Percentiles rank a stretch among this genome's conserved stretches.
phyloP scores from a whole-genome alignment of 1,140 invertebrate species.

The Ceratina japonica region DNA sequence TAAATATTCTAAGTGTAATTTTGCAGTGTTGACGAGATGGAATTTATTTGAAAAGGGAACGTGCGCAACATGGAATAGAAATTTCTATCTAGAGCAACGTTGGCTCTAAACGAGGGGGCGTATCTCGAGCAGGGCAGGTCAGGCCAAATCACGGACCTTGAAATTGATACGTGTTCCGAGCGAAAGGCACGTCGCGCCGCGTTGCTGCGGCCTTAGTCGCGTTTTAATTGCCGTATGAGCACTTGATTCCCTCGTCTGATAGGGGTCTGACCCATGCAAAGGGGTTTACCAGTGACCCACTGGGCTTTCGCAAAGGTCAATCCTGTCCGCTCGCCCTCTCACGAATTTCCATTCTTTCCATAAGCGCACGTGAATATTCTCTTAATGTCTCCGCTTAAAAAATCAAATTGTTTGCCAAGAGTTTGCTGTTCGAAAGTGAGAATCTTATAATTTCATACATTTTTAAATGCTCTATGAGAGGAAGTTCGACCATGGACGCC shows the following conservation, averaged over 20 bases:
- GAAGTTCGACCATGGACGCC: conserved; percentile 22
- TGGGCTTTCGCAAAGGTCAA: conserved; percentile 59
- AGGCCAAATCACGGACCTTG: neutral
- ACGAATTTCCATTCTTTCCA: conserved; percentile 43
- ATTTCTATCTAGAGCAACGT: neutral
- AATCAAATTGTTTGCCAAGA: too few species aligned
- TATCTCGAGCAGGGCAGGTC: neutral
- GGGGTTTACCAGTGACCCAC: conserved; percentile 62
- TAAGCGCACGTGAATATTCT: neutral
- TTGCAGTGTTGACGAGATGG: too few species aligned
- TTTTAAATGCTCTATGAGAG: neutral
- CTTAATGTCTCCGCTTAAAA: neutral
- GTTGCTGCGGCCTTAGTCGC: conserved; percentile 28
- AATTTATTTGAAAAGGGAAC: too few species aligned
- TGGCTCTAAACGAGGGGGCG: neutral
- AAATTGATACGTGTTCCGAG: conserved; percentile 23
- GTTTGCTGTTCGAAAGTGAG: too few species aligned
- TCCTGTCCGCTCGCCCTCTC: conserved; percentile 34
- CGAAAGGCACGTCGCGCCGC: conserved; percentile 8
- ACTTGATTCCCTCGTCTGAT: conserved; percentile 58
- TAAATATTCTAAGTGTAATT: too few species aligned
- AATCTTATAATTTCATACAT: too few species aligned
- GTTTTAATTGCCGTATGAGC: conserved; percentile 62
- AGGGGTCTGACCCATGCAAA: conserved; percentile 56
- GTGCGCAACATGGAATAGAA: too few species aligned